Conservation (phyloP, 2,888 invertebrate genomes). For the Mesoligia furuncula region DNA sequence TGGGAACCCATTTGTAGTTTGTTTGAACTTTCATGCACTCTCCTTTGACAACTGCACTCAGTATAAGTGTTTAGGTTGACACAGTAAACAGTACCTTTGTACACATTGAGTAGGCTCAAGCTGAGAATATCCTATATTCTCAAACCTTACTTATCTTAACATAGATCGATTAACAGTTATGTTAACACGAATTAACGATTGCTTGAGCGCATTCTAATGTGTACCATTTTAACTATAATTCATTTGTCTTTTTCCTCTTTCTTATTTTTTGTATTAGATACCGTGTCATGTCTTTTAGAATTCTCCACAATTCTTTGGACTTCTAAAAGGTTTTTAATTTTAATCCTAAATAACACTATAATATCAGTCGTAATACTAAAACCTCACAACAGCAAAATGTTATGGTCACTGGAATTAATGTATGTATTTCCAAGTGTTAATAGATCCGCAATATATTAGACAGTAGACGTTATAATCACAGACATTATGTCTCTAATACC, state of each 20-base stretch:
- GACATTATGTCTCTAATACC: constrained; percentile 50
- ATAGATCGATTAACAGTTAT: constrained; percentile 34
- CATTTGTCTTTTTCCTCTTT: constrained; percentile 31
- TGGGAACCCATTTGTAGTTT: constrained; percentile 75
- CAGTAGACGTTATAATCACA: constrained; percentile 45
- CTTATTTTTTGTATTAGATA: constrained; percentile 31
- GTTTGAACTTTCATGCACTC: constrained; percentile 81
- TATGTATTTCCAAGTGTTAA: constrained; percentile 47
- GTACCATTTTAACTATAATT: constrained; percentile 28
- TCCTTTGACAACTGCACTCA: constrained; percentile 67
- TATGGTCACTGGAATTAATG: constrained; percentile 50
- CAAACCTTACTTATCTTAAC: constrained; percentile 28
- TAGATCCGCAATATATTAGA: constrained; percentile 43
- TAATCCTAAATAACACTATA: constrained; percentile 38
- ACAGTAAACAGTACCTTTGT: constrained; percentile 43
- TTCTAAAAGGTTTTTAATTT: constrained; percentile 62
- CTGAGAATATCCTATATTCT: constrained; percentile 15
- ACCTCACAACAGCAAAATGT: constrained; percentile 33
- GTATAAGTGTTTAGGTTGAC: constrained; percentile 52
- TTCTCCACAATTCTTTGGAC: constrained; percentile 62
- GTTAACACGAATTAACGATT: constrained; percentile 37
- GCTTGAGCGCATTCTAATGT: constrained; percentile 63
- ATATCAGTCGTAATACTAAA: constrained; percentile 27
- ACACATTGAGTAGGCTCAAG: constrained; percentile 58
- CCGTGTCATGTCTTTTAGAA: constrained; percentile 59